A percentile compares a stretch with the other conserved stretches of the same genome.
phyloP scores from a whole-genome alignment of 2,797 vertebrate species.

The Orestias chungarensis region DNA sequence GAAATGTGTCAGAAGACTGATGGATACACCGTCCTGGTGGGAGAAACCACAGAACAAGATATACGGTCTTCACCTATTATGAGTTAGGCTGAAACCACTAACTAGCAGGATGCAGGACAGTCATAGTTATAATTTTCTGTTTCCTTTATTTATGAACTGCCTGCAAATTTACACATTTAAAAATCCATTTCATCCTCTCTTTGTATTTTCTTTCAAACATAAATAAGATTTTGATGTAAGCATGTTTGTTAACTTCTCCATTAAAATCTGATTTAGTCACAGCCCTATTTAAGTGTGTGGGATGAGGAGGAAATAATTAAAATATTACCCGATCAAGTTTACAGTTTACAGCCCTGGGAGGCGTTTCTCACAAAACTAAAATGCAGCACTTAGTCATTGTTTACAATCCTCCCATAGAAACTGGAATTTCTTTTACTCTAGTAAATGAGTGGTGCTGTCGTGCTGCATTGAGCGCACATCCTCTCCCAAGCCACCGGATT shows the following conservation, averaged over 20 bases:
- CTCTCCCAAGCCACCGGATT: background rate
- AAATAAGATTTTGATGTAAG: background rate
- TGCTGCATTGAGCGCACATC: background rate
- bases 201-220: background rate
- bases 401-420: background rate
- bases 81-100: background rate
- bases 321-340: background rate
- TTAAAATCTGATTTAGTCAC: background rate
- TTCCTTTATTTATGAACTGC: background rate
- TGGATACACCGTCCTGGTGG: slow-evolving; percentile 13
- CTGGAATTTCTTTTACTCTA: background rate
- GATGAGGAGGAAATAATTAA: background rate
- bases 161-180: background rate
- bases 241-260: background rate
- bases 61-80: background rate
- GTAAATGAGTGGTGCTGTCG: background rate
- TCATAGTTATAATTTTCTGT: background rate
- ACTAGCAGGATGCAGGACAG: background rate
- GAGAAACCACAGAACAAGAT: background rate
- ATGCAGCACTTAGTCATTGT: too few relatives aligned
- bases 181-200: background rate
- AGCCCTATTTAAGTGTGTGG: background rate
- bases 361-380: background rate
- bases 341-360: background rate
- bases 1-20: background rate